Base-by-base conservation (phyloP, 2,113 vertebrate species). In the Hemicordylus capensis region DNA sequence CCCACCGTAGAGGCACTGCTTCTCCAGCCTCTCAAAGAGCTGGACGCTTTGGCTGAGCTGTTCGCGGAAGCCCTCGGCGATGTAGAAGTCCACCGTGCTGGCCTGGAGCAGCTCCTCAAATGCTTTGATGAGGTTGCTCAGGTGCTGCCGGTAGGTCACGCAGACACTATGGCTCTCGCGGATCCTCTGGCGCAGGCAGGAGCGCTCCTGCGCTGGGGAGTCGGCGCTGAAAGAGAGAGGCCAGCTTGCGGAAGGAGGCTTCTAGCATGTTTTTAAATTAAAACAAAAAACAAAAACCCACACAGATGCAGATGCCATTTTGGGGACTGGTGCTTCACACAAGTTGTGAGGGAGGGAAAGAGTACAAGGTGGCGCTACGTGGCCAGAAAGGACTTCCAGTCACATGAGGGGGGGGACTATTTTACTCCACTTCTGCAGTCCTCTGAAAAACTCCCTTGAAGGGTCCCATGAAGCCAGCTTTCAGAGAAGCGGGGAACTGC, bases 131-230 rank as follows among this genome's bases (percentile, higher is more conserved):
- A 98, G 92, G 88, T 96, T 96, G 83, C 59, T 94, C 92, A 99
- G 90, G 88, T 98, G 98, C 51, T 93, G 94, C 10, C 96, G 97
- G 87, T 96, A 98, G 83, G 96, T 58, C 37, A 87, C 93, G 76
- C 97, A 98, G 81, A 97, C 93, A 75, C 94, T 80, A 10, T 90
- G 95, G 89, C 97, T 96, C 74, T 98, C 97, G 92, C 97, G 97
- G 87, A 99, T 97, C 93, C 98, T 97, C 86, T 97, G 97, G 88
- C 96, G 94, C 26, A 98, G 97, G 73, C 97, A 96, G 51, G 97
- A 98, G 90, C 98, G 95, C 89, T 99, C 97, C 92, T 98, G 97
- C 0, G 97, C 98, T 91, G 97, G 95, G 4, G 97, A 97, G 91
- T 98, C 96, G 6, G 97, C 97, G 42, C 98, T 99, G 94, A 85